These are phyloP conservation scores for Allolobophora icterica DNA, from an alignment of 2,888 invertebrate species.

Conservation along the genomic window DNA sequence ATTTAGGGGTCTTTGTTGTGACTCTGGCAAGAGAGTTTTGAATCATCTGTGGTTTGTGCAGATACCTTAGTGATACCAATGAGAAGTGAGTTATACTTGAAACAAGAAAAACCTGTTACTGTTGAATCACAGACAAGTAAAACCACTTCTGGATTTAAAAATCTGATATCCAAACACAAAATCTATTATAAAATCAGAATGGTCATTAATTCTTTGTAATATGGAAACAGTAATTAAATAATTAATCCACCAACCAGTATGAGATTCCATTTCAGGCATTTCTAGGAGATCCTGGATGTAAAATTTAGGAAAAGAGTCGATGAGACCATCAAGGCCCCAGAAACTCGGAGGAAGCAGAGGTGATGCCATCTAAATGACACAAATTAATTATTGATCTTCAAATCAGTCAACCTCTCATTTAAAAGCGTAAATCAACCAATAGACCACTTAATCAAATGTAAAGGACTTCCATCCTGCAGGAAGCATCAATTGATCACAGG, in stretches of 20 bases:
- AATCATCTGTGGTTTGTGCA: too few relatives aligned
- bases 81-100: too few relatives aligned
- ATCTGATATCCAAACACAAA: not conserved
- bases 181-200: constrained; percentile 4
- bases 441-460: too few relatives aligned
- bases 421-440: not conserved
- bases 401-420: not conserved
- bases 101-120: not conserved
- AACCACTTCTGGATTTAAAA: constrained; percentile 12
- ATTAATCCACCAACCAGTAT: not conserved
- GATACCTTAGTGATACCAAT: too few relatives aligned
- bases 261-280: constrained; percentile 1
- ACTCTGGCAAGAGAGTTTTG: too few relatives aligned
- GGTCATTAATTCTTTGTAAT: not conserved
- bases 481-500: not conserved
- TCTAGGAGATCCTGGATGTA: constrained; percentile 17
- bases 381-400: not conserved
- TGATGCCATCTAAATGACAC: not conserved
- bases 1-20: too few relatives aligned
- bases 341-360: not conserved
- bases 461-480: not conserved
- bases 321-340: constrained; percentile 17
- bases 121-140: not conserved
- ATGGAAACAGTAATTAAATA: not conserved
- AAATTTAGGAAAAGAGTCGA: not conserved